phyloP scores from a whole-genome alignment of 2,797 vertebrate species.

The Enteromius thamalakanensis region DNA sequence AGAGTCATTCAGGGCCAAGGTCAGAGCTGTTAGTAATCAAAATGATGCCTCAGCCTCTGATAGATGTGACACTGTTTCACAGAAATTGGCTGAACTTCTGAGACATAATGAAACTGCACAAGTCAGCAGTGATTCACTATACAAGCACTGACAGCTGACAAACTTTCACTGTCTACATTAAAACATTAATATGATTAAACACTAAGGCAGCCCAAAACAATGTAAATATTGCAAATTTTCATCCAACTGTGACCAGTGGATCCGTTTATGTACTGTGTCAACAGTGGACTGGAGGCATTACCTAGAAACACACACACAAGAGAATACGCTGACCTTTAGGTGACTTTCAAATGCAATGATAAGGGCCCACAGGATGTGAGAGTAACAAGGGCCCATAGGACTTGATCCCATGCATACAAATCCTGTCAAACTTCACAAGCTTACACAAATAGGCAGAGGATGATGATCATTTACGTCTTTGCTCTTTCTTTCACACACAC shows the following conservation, averaged over 20 bases:
- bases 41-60: not conserved
- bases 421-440: not conserved
- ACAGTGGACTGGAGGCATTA: constrained; percentile 35
- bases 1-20: not conserved
- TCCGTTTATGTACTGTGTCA: constrained; percentile 42
- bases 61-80: constrained; percentile 9
- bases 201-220: not conserved
- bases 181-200: not conserved
- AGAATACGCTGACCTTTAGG: constrained; percentile 24
- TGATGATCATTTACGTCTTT: constrained; percentile 19
- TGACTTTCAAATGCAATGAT: not conserved
- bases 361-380: not conserved
- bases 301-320: constrained; percentile 44
- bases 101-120: constrained; percentile 11
- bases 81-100: constrained; percentile 2
- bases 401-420: not conserved
- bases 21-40: not conserved
- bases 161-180: not conserved
- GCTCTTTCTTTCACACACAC: not conserved
- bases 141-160: not conserved
- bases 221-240: constrained; percentile 14
- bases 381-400: constrained; percentile 21
- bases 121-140: constrained; percentile 21
- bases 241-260: not conserved
- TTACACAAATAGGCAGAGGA: constrained; percentile 31